These are phyloP conservation scores for Eclectus roratus DNA, from an alignment of 2,113 vertebrate genomes.

Conservation along the genomic window DNA sequence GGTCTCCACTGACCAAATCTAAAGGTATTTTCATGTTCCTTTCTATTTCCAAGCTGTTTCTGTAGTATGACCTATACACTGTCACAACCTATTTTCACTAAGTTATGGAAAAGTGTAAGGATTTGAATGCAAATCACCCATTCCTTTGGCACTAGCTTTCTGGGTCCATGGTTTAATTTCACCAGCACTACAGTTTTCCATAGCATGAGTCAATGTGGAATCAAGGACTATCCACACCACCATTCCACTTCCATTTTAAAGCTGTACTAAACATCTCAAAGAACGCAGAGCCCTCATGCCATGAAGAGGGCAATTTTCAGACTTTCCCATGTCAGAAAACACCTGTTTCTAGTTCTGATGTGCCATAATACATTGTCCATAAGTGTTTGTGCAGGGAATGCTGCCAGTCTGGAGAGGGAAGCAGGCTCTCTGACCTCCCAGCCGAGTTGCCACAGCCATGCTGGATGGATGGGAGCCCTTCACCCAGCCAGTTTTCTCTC, in stretches of 20 bases:
- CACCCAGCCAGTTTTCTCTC: not conserved
- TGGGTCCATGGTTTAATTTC: not conserved
- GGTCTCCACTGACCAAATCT: not conserved
- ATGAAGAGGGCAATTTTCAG: fast-evolving
- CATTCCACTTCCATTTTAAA: not conserved
- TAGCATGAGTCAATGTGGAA: not conserved
- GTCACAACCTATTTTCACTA: not conserved
- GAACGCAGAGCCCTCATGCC: not conserved
- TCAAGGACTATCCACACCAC: not conserved
- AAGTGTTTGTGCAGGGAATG: not conserved
- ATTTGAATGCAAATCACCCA: not conserved
- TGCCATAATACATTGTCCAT: fast-evolving
- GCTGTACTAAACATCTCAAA: not conserved
- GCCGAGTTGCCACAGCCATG: fast-evolving
- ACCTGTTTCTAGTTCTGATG: not conserved
- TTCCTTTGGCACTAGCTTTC: not conserved
- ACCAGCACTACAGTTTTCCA: not conserved
- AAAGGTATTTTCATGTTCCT: not conserved
- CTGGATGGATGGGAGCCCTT: not conserved
- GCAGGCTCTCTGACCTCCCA: not conserved
- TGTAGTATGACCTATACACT: fast-evolving
- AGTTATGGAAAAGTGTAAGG: not conserved
- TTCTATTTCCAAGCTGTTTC: not conserved
- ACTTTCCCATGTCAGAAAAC: not conserved
- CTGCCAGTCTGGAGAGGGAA: not conserved